Conservation (phyloP, 2,797 vertebrate genomes). For the Neopelma chrysocephalum region DNA sequence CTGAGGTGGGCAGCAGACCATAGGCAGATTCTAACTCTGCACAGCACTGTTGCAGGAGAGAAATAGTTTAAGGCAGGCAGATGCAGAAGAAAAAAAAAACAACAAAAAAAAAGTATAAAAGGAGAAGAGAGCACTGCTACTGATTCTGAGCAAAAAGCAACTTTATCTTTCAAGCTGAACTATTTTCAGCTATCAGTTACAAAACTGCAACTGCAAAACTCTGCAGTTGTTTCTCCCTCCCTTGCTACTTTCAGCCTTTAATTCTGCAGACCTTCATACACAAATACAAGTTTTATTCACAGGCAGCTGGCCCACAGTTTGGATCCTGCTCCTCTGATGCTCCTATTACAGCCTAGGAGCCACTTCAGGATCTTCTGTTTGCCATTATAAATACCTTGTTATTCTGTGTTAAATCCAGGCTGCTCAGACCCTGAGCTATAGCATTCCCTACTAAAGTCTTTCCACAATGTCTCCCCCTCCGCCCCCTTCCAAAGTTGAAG, state of each 20-base stretch:
- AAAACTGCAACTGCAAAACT: background rate
- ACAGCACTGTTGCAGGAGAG: constrained; percentile 38
- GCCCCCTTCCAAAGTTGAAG: background rate
- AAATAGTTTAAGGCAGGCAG: background rate
- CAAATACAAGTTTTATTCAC: background rate
- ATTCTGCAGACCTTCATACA: background rate
- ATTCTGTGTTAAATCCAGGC: background rate
- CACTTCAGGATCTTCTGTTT: background rate
- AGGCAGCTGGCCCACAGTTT: background rate
- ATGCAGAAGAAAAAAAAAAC: accelerated
- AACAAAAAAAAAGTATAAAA: background rate
- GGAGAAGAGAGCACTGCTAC: background rate
- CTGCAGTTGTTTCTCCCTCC: background rate
- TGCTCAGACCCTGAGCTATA: background rate
- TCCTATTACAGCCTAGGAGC: background rate
- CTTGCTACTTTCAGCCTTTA: background rate
- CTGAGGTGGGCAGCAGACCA: background rate
- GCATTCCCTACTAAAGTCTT: background rate
- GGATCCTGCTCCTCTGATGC: background rate
- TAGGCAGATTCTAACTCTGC: background rate
- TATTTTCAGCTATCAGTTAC: background rate
- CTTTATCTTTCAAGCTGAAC: background rate
- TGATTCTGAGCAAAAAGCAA: background rate
- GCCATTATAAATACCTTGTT: background rate
- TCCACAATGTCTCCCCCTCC: background rate